phyloP scores from a whole-genome alignment of 1,140 invertebrate genomes.

The Ridgeia piscesae region DNA sequence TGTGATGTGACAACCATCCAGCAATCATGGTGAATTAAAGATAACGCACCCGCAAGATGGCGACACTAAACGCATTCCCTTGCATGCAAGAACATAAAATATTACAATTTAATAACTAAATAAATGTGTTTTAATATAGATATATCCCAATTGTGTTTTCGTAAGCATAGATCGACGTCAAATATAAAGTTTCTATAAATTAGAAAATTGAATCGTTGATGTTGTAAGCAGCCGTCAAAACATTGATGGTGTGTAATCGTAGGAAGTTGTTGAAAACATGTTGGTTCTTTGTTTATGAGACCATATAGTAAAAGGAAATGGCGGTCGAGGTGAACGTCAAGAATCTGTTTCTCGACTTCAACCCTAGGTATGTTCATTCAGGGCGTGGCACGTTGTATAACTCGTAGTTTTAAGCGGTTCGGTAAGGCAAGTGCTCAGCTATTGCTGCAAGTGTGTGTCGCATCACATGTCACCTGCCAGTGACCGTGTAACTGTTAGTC shows the following conservation, averaged over 20 bases:
- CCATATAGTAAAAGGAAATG: background rate
- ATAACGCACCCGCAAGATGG: too few species aligned
- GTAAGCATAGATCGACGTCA: background rate
- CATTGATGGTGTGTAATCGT: background rate
- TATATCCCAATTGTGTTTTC: background rate
- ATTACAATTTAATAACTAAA: background rate
- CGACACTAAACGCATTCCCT: too few species aligned
- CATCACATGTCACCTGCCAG: too few species aligned
- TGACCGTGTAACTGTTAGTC: background rate
- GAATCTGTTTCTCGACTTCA: slow-evolving; percentile 27
- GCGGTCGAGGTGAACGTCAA: slow-evolving; percentile 22
- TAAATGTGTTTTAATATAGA: background rate
- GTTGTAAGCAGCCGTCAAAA: background rate
- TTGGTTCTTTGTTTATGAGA: background rate
- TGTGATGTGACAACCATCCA: too few species aligned
- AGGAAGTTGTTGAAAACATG: background rate
- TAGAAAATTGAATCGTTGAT: background rate
- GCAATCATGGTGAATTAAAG: too few species aligned
- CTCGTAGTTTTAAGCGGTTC: background rate
- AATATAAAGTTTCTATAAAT: background rate
- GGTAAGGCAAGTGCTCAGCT: background rate
- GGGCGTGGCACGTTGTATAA: background rate
- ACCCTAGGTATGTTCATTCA: slow-evolving; percentile 18
- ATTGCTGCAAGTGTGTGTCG: too few species aligned
- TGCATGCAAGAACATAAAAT: background rate